phyloP scores from a whole-genome alignment of 2,113 vertebrate species.

The Hippotragus niger region DNA sequence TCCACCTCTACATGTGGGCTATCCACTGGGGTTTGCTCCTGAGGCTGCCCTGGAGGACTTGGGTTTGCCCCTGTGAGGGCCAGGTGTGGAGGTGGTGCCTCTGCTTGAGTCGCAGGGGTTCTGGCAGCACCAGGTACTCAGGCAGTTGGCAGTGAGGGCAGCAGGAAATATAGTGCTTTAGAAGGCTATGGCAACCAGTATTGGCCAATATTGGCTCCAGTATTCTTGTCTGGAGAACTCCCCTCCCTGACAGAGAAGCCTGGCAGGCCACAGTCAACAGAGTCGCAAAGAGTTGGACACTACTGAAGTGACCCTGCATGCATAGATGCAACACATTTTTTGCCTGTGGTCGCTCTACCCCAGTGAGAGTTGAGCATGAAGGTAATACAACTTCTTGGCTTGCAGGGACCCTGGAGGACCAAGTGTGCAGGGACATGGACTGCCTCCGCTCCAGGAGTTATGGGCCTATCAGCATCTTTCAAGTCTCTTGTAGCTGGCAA shows the following conservation, averaged over 20 bases:
- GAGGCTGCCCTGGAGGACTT: neutral
- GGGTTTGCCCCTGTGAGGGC: neutral
- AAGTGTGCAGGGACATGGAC: neutral
- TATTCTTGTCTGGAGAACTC: neutral
- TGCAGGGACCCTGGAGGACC: neutral
- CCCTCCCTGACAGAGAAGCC: neutral
- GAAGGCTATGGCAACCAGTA: neutral
- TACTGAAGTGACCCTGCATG: neutral
- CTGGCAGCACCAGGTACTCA: neutral
- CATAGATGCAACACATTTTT: neutral
- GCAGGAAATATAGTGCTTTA: neutral
- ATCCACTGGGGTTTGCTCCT: neutral
- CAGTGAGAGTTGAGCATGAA: neutral
- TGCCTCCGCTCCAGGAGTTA: neutral
- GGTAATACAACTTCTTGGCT: neutral
- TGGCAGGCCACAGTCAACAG: neutral
- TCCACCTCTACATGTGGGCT: neutral
- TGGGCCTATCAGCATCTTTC: neutral
- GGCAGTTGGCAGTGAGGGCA: rapidly evolving
- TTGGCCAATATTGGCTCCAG: neutral
- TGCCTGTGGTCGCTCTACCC: neutral
- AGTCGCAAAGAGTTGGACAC: neutral
- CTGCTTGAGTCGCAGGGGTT: rapidly evolving
- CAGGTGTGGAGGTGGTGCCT: neutral
- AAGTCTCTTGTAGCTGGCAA: neutral